Evolutionary conservation across 2,797 vertebrate species (phyloP), one percentile per base, ranked within the genome.

Genomic region (Phylloscopus collybita): DNA sequence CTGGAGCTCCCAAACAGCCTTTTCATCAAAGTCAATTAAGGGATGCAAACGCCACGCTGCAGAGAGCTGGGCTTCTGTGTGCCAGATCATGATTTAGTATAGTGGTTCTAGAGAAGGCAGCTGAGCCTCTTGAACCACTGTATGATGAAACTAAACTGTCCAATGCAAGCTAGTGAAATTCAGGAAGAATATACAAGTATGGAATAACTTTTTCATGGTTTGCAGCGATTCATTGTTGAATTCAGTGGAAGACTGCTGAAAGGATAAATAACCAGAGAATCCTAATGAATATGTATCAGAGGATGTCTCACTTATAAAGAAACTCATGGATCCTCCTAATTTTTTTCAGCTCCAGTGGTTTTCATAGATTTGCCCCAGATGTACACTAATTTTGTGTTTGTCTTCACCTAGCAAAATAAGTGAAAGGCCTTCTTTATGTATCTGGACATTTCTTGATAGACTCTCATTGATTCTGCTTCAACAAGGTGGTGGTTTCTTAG

Each of bases 11-110:
- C 80, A 83, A 53, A 23, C 61, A 85, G 65, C 67, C 91, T 76
- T 93, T 96, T 84, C 82, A 84, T 91, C 95, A 82, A 79, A 88
- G 80, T 94, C 91, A 96, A 65, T 94, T 90, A 88, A 59, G 80
- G 86, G 51, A 79, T 80, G 80, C 73, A 76, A 71, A 85, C 1
- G 2, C 71, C 15, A 3, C 29, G 2, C 88, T 87, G 50, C 32
- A 54, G 65, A 92, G 86, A 95, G 67, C 14, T 87, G 18, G 62
- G 49, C 56, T 92, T 83, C 32, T 1, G 2, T 85, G 87, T 92
- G 81, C 86, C 71, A 80, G 67, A 71, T 76, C 60, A 14, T 93
- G 79, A 34, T 89, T 87, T 92, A 81, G 42, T 45, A 2, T 29
- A 50, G 78, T 16, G 34, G 25, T 25, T 76, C 62, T 87, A 42